Evolutionary conservation across 2,888 invertebrate genomes (phyloP).

Genomic region (Merodon equestris): DNA sequence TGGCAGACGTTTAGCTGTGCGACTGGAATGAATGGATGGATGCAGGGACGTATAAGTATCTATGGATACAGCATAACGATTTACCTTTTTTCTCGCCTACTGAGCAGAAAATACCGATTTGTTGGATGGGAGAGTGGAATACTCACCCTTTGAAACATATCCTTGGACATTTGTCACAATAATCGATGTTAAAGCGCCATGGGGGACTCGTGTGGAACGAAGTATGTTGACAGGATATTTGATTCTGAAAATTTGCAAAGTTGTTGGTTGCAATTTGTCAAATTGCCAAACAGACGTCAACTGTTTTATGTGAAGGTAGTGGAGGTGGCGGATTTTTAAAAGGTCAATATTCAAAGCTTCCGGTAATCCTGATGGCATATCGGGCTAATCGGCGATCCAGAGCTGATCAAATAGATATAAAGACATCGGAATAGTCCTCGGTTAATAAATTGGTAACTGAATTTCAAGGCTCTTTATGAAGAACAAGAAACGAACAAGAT

Average conservation of each 20-base stretch:
- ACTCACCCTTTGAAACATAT: conserved; percentile 23
- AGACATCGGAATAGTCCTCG: too few relatives aligned
- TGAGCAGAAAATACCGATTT: conserved; percentile 34
- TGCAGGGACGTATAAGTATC: too few relatives aligned
- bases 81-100: conserved; percentile 49
- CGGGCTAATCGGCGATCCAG: too few relatives aligned
- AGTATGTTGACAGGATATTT: conserved; percentile 17
- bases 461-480: too few relatives aligned
- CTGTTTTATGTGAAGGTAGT: too few relatives aligned
- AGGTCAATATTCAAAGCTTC: too few relatives aligned
- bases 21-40: too few relatives aligned
- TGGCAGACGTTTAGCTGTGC: conserved; percentile 15
- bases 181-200: background rate
- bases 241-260: conserved; percentile 30
- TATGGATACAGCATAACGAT: conserved; percentile 25
- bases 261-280: conserved; percentile 41
- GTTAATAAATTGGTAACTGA: too few relatives aligned
- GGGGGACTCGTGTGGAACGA: background rate
- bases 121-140: background rate
- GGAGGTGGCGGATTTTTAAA: too few relatives aligned
- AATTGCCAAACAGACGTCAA: conserved; percentile 16
- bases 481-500: too few relatives aligned
- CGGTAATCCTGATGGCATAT: too few relatives aligned
- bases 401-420: too few relatives aligned
- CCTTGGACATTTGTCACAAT: conserved; percentile 48